These are phyloP conservation scores for Ichneumoninae sp. DNA, from an alignment of 2,888 invertebrate genomes.

Conservation along the genomic window DNA sequence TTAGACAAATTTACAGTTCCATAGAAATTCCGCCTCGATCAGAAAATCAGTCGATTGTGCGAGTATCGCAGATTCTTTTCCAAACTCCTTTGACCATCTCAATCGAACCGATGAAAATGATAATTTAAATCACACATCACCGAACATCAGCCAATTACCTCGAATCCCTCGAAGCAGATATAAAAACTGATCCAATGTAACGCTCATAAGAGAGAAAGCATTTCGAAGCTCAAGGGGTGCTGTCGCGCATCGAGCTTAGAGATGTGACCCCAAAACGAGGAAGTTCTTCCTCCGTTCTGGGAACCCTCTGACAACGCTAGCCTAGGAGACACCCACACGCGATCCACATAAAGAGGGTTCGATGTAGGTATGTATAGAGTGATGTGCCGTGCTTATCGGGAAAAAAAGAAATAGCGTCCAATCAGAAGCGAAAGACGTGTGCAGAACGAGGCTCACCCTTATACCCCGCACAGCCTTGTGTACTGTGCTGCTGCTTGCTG, in stretches of 20 bases:
- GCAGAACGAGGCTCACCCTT: slow-evolving; percentile 68
- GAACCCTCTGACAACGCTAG: slow-evolving; percentile 28
- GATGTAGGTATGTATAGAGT: slow-evolving; percentile 58
- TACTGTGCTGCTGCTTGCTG: slow-evolving; percentile 66
- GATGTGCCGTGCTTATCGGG: slow-evolving; percentile 78
- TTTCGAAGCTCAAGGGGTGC: slow-evolving; percentile 26
- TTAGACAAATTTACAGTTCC: too few species aligned
- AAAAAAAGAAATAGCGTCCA: slow-evolving; percentile 80
- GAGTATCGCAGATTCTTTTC: background rate
- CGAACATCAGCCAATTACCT: background rate
- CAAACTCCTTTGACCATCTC: background rate
- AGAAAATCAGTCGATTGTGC: background rate
- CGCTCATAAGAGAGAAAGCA: background rate
- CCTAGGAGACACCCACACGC: slow-evolving; percentile 58
- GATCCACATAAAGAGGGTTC: slow-evolving; percentile 41
- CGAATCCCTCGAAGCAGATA: background rate
- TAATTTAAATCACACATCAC: background rate
- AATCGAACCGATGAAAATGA: slow-evolving; percentile 38
- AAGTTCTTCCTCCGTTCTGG: slow-evolving; percentile 33
- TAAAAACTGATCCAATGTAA: background rate
- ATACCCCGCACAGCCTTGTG: slow-evolving; percentile 38
- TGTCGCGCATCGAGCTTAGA: slow-evolving; percentile 49
- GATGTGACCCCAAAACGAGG: slow-evolving; percentile 51
- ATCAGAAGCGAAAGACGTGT: slow-evolving; percentile 80
- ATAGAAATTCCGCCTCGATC: too few species aligned